Percentiles rank a stretch among this genome's conserved stretches.
Evolutionary conservation across 1,140 invertebrate genomes (phyloP).

Genomic region (Temnothorax curvispinosus): DNA sequence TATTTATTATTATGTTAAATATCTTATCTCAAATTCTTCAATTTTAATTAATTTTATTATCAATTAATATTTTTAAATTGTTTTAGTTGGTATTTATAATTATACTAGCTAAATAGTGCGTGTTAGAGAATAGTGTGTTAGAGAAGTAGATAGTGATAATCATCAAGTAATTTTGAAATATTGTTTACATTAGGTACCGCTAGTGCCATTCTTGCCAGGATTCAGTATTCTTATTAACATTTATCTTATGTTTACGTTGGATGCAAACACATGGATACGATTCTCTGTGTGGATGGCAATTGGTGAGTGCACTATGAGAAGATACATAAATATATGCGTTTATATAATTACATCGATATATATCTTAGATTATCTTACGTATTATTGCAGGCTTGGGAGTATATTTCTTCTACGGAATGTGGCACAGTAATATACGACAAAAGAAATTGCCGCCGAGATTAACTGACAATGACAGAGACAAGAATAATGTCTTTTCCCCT

Average conservation of each 20-base stretch:
- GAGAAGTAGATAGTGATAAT: background rate
- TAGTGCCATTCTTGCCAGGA: slow-evolving; percentile 89
- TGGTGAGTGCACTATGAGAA: slow-evolving; percentile 62
- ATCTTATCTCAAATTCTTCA: background rate
- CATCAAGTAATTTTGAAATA: background rate
- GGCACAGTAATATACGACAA: slow-evolving; percentile 70
- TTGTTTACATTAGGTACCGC: slow-evolving; percentile 86
- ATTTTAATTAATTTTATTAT: background rate
- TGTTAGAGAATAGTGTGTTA: background rate
- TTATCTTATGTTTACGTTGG: slow-evolving; percentile 90
- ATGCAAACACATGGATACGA: slow-evolving; percentile 88
- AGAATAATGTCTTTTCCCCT: background rate
- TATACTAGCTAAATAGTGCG: background rate
- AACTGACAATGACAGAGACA: background rate
- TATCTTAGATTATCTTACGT: background rate
- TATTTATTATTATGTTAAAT: background rate
- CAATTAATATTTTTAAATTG: background rate
- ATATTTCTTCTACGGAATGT: slow-evolving; percentile 77
- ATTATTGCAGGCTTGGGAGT: slow-evolving; percentile 69
- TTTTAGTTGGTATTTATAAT: background rate
- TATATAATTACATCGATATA: background rate
- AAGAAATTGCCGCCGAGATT: background rate
- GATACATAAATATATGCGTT: background rate
- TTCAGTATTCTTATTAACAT: slow-evolving; percentile 90
- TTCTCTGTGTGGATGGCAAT: slow-evolving; percentile 88